A percentile compares a stretch with the other conserved stretches of the same genome.
These are phyloP conservation scores for Diadegma fenestrale DNA, from an alignment of 2,888 invertebrate species.

Conservation along the genomic window DNA sequence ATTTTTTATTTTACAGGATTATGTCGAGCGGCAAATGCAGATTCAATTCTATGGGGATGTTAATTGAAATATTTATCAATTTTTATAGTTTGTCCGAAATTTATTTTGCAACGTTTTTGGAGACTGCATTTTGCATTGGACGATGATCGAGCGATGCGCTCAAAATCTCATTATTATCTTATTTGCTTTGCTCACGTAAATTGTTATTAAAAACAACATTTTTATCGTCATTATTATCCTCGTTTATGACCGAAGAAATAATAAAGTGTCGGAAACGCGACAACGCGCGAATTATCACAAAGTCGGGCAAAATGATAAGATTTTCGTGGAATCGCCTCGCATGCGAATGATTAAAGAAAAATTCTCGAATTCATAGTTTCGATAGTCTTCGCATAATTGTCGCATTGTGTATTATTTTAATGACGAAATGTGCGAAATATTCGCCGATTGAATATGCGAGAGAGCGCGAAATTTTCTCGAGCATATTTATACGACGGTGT, in stretches of 20 bases:
- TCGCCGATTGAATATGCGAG: not conserved
- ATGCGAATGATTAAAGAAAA: not conserved
- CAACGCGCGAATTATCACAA: not conserved
- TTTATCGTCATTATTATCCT: constrained; percentile 5
- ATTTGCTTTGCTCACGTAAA: not conserved
- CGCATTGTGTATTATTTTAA: not conserved
- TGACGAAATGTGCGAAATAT: constrained; percentile 1
- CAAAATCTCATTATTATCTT: not conserved
- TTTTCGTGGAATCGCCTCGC: not conserved
- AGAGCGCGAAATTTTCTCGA: constrained; percentile 1
- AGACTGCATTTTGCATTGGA: not conserved
- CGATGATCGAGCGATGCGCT: not conserved
- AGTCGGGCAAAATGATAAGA: not conserved
- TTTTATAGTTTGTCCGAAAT: not conserved
- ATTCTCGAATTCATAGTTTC: not conserved
- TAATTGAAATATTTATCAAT: not conserved
- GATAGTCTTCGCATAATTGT: not conserved
- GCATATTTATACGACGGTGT: constrained; percentile 13
- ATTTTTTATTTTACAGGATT: not conserved
- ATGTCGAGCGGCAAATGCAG: not conserved
- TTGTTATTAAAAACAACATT: constrained; percentile 5
- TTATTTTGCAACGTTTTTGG: not conserved
- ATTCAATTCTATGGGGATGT: not conserved
- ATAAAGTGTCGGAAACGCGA: not conserved
- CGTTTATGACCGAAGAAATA: not conserved